phyloP scores from a whole-genome alignment of 2,888 invertebrate species.

The Chymomyza fuscimana region DNA sequence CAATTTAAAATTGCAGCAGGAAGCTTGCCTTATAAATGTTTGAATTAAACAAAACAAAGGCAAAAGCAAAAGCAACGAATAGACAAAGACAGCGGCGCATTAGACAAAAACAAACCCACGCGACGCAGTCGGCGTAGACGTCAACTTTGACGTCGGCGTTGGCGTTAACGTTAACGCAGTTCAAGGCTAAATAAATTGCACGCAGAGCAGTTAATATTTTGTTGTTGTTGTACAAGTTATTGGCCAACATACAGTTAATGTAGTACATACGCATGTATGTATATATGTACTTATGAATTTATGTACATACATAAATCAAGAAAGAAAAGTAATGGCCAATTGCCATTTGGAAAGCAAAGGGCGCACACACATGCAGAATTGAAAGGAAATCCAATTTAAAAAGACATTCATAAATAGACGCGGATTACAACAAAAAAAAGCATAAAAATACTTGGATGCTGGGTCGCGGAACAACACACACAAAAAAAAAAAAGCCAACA shows the following conservation, averaged over 20 bases:
- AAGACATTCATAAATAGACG: constrained; percentile 39
- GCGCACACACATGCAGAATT: constrained; percentile 34
- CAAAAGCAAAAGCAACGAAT: background rate
- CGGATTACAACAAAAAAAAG: constrained; percentile 28
- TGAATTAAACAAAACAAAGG: background rate
- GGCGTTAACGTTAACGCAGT: constrained; percentile 25
- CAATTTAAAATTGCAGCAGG: constrained; percentile 1
- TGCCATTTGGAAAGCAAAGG: constrained; percentile 63
- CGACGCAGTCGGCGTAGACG: constrained; percentile 11
- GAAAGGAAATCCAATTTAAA: constrained; percentile 59
- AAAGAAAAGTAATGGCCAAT: constrained; percentile 39
- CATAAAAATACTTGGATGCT: background rate
- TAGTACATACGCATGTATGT: background rate
- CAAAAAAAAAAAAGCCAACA: background rate
- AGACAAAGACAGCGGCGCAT: background rate
- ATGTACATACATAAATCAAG: background rate
- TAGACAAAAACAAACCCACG: constrained; percentile 15
- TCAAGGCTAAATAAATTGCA: constrained; percentile 51
- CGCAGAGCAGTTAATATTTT: constrained; percentile 2
- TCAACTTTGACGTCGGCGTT: constrained; percentile 16
- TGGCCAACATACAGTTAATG: background rate
- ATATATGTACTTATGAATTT: background rate
- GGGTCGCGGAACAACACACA: constrained; percentile 4
- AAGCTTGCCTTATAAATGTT: background rate
- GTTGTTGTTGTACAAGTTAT: background rate